Conservation (phyloP, 1,140 invertebrate species). For the Drosophila ambigua region DNA sequence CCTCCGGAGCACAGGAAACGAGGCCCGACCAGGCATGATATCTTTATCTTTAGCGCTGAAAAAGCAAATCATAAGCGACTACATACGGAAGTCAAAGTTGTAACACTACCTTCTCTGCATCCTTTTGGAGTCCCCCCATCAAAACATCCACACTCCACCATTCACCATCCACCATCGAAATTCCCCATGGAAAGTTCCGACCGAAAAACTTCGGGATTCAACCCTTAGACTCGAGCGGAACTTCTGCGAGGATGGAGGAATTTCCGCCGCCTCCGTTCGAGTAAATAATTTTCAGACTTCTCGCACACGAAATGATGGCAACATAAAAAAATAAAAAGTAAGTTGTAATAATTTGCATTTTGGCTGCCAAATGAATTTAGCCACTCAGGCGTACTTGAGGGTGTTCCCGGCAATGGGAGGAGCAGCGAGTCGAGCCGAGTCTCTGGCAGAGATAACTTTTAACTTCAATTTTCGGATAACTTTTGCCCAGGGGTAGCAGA, state of each 20-base stretch:
- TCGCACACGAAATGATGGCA: slow-evolving; percentile 17
- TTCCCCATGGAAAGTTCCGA: slow-evolving; percentile 51
- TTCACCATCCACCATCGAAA: too few relatives aligned
- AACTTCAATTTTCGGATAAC: slow-evolving; percentile 69
- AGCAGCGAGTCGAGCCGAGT: too few relatives aligned
- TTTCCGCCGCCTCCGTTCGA: slow-evolving; percentile 56
- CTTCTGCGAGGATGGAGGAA: slow-evolving; percentile 40
- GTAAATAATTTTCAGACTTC: slow-evolving; percentile 70
- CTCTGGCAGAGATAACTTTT: slow-evolving; percentile 68
- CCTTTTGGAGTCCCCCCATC: too few relatives aligned
- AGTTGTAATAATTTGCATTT: slow-evolving; percentile 81
- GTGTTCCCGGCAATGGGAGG: neutral
- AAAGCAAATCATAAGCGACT: slow-evolving; percentile 75
- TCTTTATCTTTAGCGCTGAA: slow-evolving; percentile 59
- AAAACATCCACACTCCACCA: neutral
- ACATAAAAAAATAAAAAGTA: slow-evolving; percentile 53
- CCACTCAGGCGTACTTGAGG: slow-evolving; percentile 59
- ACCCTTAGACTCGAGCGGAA: slow-evolving; percentile 37
- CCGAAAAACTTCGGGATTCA: slow-evolving; percentile 46
- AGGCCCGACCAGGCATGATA: slow-evolving; percentile 32
- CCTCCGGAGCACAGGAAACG: slow-evolving; percentile 37
- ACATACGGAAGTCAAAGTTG: slow-evolving; percentile 63
- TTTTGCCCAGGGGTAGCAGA: slow-evolving; percentile 37
- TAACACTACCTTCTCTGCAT: slow-evolving; percentile 9
- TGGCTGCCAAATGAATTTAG: slow-evolving; percentile 80